Percentiles rank a stretch among this genome's conserved stretches.
Evolutionary conservation across 2,797 vertebrate genomes (phyloP).

Genomic region (Champsocephalus esox): DNA sequence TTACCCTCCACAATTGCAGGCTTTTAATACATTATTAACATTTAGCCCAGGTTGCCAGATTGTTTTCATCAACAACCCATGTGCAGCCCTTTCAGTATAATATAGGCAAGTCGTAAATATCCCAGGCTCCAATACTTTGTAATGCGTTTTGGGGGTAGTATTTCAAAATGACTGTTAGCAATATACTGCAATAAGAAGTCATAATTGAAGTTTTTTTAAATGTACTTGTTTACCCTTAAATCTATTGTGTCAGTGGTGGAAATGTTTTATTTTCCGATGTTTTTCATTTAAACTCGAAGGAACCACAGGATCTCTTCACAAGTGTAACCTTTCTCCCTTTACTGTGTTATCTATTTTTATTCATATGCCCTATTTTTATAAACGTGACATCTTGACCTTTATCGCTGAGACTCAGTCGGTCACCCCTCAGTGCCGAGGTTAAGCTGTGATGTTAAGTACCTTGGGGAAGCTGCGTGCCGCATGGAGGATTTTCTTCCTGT

Average conservation of each 20-base stretch:
- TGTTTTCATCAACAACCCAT: neutral
- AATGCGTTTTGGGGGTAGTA: no score
- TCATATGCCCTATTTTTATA: constrained; percentile 6
- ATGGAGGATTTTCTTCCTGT: constrained; percentile 95
- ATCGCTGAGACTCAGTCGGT: constrained; percentile 26
- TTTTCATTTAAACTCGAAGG: constrained; percentile 2
- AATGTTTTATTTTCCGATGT: constrained; percentile 4
- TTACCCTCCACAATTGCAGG: neutral
- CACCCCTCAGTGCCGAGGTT: constrained; percentile 21
- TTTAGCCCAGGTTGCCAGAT: neutral
- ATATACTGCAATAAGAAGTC: neutral
- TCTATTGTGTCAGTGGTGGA: neutral
- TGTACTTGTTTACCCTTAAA: neutral
- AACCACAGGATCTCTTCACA: neutral
- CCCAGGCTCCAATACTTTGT: neutral
- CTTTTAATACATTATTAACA: neutral
- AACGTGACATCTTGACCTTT: neutral
- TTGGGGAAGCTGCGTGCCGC: constrained; percentile 94
- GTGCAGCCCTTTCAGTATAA: neutral
- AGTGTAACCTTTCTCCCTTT: neutral
- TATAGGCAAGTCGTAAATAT: neutral
- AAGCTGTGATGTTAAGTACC: constrained; percentile 78
- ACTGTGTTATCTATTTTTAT: constrained; percentile 6
- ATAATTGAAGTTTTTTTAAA: neutral
- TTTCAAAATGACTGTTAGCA: neutral